Conservation (phyloP, 2,888 invertebrate genomes). For the Nezara viridula region DNA sequence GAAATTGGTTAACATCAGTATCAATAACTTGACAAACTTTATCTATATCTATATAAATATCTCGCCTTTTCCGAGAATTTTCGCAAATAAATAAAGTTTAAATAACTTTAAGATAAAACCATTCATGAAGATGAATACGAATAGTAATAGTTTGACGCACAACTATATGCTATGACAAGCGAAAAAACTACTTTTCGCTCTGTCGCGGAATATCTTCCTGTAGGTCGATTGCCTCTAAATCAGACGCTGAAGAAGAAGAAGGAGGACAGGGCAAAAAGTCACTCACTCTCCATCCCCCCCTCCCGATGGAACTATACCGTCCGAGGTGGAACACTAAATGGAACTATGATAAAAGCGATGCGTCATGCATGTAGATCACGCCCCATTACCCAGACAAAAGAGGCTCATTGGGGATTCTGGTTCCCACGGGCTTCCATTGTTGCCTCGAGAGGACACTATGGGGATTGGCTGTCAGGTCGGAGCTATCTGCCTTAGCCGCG, state of each 20-base stretch:
- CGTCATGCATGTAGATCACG: constrained; percentile 49
- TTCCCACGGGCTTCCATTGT: constrained; percentile 10
- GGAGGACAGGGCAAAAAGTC: not conserved
- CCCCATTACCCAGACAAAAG: constrained; percentile 36
- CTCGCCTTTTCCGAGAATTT: too few species aligned
- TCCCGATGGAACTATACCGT: not conserved
- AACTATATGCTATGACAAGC: too few species aligned
- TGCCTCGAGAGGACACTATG: constrained; percentile 22
- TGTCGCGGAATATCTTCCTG: too few species aligned
- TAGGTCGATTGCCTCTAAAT: not conserved
- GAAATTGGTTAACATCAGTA: too few species aligned
- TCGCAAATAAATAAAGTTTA: too few species aligned
- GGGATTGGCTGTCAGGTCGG: not conserved
- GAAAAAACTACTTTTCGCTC: too few species aligned
- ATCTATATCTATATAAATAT: too few species aligned
- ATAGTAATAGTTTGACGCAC: too few species aligned
- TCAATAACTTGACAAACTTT: too few species aligned
- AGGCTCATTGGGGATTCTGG: constrained; percentile 25
- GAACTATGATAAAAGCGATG: constrained; percentile 28
- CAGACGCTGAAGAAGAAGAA: not conserved
- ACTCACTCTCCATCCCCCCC: not conserved
- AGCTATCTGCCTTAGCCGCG: not conserved
- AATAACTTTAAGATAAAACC: too few species aligned
- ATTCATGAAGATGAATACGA: too few species aligned
- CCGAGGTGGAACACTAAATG: constrained; percentile 15